Evolutionary conservation across 2,113 vertebrate species (phyloP), one percentile per base, ranked within the genome.

Genomic region (Myotis lucifugus): DNA sequence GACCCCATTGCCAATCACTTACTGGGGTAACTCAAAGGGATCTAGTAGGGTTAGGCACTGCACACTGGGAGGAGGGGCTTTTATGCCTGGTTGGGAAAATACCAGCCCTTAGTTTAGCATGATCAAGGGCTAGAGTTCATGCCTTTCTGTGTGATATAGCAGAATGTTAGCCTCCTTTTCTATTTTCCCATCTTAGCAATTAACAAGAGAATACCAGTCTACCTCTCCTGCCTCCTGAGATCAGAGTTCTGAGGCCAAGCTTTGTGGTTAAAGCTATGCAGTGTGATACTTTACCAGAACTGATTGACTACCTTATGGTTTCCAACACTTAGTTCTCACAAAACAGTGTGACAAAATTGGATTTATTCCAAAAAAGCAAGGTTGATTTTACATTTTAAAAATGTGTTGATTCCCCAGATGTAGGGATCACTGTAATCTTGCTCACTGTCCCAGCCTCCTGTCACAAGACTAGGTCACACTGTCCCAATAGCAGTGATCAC

Each of bases 351-450:
- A 78, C 8, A 84, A 81, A 90, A 90, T 59, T n/a, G 3, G 42
- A 88, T 89, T 88, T 94, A 61, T 81, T 83, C 52, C 42, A 46
- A 54, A 93, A 87, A 32, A 87, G 17, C 13, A 85, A 93, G 70
- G 52, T 40, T 90, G 19, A 69, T 52, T 79, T 18, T 83, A 25
- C 17, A 32, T 85, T 76, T 81, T 27, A 59, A 88, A 85, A 81
- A 46, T 70, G 23, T 66, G 18, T 91, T 85, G 46, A 81, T 77
- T 93, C 15, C 69, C 21, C 14, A 69, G 8, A 37, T 48, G 21
- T 74, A 67, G 12, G 15, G 56, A 70, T 86, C 27, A 25, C 14
- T 86, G 4, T 78, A 29, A 74, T 96, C 54, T 85, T 34, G n/a
- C n/a, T 67, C 56, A 79, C 54, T 56, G 29, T 90, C 69, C 27